Conservation (phyloP, 2,113 vertebrate species). For the Myotis lucifugus region DNA sequence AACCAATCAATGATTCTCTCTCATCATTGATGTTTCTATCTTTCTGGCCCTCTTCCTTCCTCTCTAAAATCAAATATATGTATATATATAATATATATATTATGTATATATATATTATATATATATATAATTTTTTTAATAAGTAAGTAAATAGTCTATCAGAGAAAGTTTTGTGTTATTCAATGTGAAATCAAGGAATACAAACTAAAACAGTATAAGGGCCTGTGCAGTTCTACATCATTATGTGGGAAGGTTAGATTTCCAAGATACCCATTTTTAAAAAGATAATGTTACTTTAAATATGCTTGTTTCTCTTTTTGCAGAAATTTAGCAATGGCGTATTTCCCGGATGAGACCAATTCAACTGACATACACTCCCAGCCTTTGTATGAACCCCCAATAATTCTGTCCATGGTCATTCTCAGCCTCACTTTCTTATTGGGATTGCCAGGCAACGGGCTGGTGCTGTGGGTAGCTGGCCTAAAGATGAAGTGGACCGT, state of each 20-base stretch:
- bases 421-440: conserved; percentile 81
- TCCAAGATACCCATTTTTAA: not conserved
- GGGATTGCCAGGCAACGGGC: conserved; percentile 86
- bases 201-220: not conserved
- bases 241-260: not conserved
- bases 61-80: no score
- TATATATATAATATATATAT: no score
- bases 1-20: no score
- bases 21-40: no score
- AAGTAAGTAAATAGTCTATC: not conserved
- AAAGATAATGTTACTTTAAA: not conserved
- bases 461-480: conserved; percentile 89
- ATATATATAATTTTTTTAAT: no score
- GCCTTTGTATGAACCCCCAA: not conserved
- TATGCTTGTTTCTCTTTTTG: conserved; percentile 39
- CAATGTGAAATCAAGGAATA: not conserved
- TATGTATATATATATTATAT: no score
- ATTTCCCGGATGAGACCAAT: conserved; percentile 60
- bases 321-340: conserved; percentile 71
- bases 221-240: not conserved
- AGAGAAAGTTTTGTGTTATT: not conserved
- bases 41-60: no score
- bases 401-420: conserved; percentile 76
- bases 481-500: conserved; percentile 88
- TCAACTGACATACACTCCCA: not conserved